Evolutionary conservation across 1,140 invertebrate species (phyloP).

Genomic region (Trichonephila inaurata): DNA sequence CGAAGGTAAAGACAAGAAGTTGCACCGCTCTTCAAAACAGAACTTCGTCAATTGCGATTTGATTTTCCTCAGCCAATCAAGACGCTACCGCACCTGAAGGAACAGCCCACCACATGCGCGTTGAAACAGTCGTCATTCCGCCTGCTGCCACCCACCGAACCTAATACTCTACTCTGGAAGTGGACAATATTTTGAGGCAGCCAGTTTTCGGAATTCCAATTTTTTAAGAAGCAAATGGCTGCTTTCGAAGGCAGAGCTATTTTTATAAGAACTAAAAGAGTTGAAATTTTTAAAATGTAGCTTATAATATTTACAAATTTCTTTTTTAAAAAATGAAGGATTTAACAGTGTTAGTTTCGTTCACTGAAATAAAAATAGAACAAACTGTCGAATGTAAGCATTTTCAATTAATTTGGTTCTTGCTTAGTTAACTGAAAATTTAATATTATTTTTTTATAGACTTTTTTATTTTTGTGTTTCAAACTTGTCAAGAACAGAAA

Average conservation of each 20-base stretch:
- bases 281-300: too few species aligned
- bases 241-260: too few species aligned
- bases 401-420: too few species aligned
- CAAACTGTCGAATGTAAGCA: too few species aligned
- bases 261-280: too few species aligned
- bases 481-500: too few species aligned
- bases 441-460: neutral
- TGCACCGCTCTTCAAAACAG: neutral
- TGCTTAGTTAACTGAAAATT: too few species aligned
- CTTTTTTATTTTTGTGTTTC: neutral
- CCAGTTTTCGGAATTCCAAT: neutral
- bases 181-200: neutral
- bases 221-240: neutral
- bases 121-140: neutral
- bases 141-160: neutral
- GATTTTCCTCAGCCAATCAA: slow-evolving; percentile 26
- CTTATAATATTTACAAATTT: too few species aligned
- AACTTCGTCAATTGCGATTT: slow-evolving; percentile 5
- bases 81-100: slow-evolving; percentile 40
- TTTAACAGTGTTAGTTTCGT: too few species aligned
- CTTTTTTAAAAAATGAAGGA: too few species aligned
- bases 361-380: too few species aligned
- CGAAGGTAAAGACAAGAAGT: too few species aligned
- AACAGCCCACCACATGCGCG: slow-evolving; percentile 48
- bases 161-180: neutral